phyloP scores from a whole-genome alignment of 1,140 invertebrate genomes.

The Drosophila bocki region DNA sequence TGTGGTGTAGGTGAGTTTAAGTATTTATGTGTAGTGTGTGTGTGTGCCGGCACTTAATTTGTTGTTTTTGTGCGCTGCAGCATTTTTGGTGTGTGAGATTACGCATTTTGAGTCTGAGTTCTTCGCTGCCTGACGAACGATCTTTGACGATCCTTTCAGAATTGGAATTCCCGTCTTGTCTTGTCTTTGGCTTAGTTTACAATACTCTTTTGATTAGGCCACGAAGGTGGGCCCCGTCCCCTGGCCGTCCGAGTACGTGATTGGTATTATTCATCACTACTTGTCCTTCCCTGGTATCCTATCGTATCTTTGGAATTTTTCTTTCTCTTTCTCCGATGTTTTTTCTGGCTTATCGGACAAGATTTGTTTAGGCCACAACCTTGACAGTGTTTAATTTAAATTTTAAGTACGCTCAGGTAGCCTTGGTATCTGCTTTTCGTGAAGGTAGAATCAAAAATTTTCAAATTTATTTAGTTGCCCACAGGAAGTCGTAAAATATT shows the following conservation, averaged over 20 bases:
- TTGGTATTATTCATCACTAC: constrained; percentile 84
- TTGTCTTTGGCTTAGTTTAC: constrained; percentile 78
- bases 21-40: constrained; percentile 16
- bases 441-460: constrained; percentile 62
- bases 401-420: constrained; percentile 80
- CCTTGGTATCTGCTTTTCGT: constrained; percentile 46
- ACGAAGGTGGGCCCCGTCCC: constrained; percentile 50
- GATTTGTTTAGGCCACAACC: constrained; percentile 71
- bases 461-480: constrained; percentile 55
- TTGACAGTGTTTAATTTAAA: constrained; percentile 76
- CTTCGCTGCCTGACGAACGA: constrained; percentile 31
- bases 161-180: constrained; percentile 67
- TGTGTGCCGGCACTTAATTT: constrained; percentile 74
- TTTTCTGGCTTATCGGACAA: constrained; percentile 57
- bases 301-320: constrained; percentile 40
- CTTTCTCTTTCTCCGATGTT: constrained; percentile 4
- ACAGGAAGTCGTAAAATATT: constrained; percentile 63
- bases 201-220: constrained; percentile 79
- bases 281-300: constrained; percentile 66
- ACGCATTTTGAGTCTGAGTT: constrained; percentile 65
- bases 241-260: constrained; percentile 57
- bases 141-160: constrained; percentile 66
- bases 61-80: constrained; percentile 66
- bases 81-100: constrained; percentile 72
- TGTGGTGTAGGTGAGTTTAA: constrained; percentile 32